Base-by-base conservation (phyloP, 2,797 vertebrate species). In the Hypotaenidia okinawae region DNA sequence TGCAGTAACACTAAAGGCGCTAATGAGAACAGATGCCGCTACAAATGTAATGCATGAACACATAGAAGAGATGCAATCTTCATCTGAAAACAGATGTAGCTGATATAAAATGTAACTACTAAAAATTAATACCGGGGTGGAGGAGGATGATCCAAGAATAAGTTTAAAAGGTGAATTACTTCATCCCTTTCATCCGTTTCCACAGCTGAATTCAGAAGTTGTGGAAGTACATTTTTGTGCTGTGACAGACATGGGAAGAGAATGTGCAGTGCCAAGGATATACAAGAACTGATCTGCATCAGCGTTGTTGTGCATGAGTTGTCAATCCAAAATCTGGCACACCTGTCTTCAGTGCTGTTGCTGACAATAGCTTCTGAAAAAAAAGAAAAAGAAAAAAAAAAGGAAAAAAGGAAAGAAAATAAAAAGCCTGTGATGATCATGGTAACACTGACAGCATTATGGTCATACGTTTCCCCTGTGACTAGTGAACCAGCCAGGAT, bases 391-490 rank as follows among this genome's bases (percentile, higher is more conserved):
- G 18, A 18, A 27, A 32, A 16, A 24, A 17, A 58, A 9, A 57
- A 51, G 11, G 63, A 63, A 28, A 13, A 49, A 78, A 59, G 11
- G 54, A n/a, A 76, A 28, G 41, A 85, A 49, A 28, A 6, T 19
- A 37, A 16, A 28, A 47, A 55, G 15, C 19, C 61, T 76, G 0
- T 81, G 74, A n/a, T 72, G 77, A 30, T 90, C 49, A 7, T 16
- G 17, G 28, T 45, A 62, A 17, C 30, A 19, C 37, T 39, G 14
- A 3, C 89, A 51, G 49, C 5, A 5, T 47, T 27, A 12, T 13
- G 52, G 24, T 72, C 5, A 12, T 64, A 7, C 0, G 0, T 51
- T 78, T 93, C 58, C 2, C 3, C 10, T 47, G 16, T 11, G 62
- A 91, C 58, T 22, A 78, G 58, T 45, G 75, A 70, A 59, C 16